phyloP scores from a whole-genome alignment of 2,888 invertebrate genomes.

The Lasioglossum marginatum region DNA sequence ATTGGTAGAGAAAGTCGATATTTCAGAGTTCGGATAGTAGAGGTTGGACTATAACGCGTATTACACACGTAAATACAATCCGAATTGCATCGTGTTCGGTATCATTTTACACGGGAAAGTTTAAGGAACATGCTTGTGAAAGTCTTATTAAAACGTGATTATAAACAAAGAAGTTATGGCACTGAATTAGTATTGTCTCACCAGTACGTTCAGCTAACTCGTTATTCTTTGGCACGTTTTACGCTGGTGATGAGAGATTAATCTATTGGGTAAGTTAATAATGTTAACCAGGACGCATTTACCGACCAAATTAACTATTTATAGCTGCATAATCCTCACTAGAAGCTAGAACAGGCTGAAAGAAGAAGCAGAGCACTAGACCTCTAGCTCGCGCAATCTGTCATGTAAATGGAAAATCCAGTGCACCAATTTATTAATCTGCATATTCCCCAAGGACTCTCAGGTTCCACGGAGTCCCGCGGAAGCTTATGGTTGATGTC shows the following conservation, averaged over 20 bases:
- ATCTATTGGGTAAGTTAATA: neutral
- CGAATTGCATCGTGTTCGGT: neutral
- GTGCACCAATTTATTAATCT: neutral
- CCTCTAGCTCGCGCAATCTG: neutral
- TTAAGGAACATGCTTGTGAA: neutral
- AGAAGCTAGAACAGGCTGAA: neutral
- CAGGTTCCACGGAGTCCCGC: neutral
- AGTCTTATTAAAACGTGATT: neutral
- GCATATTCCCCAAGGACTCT: neutral
- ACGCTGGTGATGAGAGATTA: neutral
- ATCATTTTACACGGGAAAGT: neutral
- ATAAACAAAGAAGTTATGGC: neutral
- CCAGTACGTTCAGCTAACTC: too few relatives aligned
- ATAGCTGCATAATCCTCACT: too few relatives aligned
- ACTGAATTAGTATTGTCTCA: too few relatives aligned
- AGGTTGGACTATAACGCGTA: neutral
- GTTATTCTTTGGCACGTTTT: too few relatives aligned
- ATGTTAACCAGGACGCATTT: neutral
- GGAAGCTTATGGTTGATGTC: neutral
- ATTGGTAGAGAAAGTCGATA: neutral
- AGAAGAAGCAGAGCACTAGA: neutral
- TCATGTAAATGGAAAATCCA: neutral
- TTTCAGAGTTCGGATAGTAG: neutral
- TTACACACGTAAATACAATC: neutral
- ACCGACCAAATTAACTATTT: neutral